Evolutionary conservation across 2,888 invertebrate genomes (phyloP), one percentile per base, ranked within the genome.

Genomic region (Crematogaster levior): DNA sequence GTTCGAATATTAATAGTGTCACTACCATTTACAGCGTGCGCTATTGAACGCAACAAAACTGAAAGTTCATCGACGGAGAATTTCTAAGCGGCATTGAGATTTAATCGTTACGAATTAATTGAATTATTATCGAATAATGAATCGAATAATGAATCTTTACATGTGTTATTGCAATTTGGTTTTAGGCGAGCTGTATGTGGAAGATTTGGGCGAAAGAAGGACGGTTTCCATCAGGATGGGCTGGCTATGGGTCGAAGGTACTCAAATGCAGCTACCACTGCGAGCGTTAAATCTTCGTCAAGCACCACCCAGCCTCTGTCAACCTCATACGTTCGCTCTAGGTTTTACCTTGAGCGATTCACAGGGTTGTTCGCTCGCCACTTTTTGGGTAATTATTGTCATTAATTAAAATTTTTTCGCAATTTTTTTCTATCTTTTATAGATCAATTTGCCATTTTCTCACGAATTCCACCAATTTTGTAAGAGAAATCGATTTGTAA

Each of bases 231-330:
- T 94, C 88, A 91, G 94, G 81, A 94, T 94, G 94, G 94, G 94
- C 51, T 94, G 93, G 93, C 88, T 94, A 66, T 94, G 94, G 94
- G 94, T 94, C 83, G 94, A 94, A 86, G 93, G 93, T 75, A 94
- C 93, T 21, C 91, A 92, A 81, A 94, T 93, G 94, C 91, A 92
- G 77, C 84, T 94, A 79, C 92, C 94, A 3, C 84, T 94, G 84
- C 92, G 94, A 86, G 93, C 94, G 30, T 91, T 94, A 85, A 94
- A 94, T 89, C 91, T 94, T 21, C 93, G 93, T 34, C 94, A 94
- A 84, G 94, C 94, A 40, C 85, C 91, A 46, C 90, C 93, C 24
- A 92, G 92, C 74, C 90, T 93, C 79, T 93, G 93, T 84, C 94
- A 94, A 84, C 94, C 94, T 0, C 94, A 94, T 84, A 92, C 92